Base-by-base conservation (phyloP, 2,888 invertebrate species). In the Drosophila paucipuncta region DNA sequence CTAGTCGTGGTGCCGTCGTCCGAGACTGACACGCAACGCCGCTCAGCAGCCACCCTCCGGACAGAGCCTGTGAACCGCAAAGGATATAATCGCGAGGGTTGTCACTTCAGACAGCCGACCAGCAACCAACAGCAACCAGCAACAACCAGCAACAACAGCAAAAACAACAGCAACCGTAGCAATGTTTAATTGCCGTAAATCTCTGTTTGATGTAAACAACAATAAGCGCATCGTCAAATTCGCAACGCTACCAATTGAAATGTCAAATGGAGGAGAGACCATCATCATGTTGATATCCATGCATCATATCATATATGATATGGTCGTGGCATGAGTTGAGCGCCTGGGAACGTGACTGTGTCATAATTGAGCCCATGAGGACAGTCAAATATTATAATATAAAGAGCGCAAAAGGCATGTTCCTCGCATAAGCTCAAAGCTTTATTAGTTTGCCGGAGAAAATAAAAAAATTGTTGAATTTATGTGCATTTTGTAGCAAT, bases 121-220 rank as follows among this genome's bases (percentile, higher is more conserved):
- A 47, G 28, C 47, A 47, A 37, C 35, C 50, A n/a, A 10, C 50
- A 50, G 10, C 28, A 49, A 7, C 25, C 25, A 39, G 28, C 70
- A 68, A 62, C 37, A 63, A 39, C 0, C 63, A 50, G n/a, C 68
- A 28, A 9, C 31, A 69, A 54, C 50, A 50, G 18, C 67, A 28
- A 9, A 28, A 69, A 54, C 75, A 78, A 66, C 72, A 78, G 67
- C 55, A 68, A 69, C 68, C 65, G 63, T 73, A 43, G 66, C 47
- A 85, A 87, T 91, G 92, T 88, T 93, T 93, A 93, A 93, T 93
- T 93, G 93, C 92, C 93, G 93, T 93, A 92, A 93, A 93, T 91
- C 90, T 92, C 87, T 92, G 92, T 92, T 92, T 91, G 89, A 90
- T 91, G 84, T 90, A 91, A 92, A 92, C 86, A 92, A 89, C 86